These are phyloP conservation scores for Chiloscyllium plagiosum DNA, from an alignment of 2,113 vertebrate species.

Conservation along the genomic window DNA sequence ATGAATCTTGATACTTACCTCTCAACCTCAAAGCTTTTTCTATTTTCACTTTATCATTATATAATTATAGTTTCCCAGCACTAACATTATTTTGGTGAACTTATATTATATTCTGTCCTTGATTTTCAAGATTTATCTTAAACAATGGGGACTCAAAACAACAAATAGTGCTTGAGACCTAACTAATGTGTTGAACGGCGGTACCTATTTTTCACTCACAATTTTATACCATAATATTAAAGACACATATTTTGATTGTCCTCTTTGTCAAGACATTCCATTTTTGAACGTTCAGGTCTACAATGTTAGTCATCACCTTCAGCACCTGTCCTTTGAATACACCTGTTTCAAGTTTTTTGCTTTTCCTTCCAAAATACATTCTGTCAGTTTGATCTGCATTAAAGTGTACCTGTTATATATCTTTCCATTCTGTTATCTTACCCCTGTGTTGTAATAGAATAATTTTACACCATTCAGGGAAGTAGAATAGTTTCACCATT, in stretches of 20 bases:
- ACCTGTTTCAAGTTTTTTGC: background rate
- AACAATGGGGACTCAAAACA: background rate
- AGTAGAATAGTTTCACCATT: background rate
- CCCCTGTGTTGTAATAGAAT: background rate
- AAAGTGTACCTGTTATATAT: background rate
- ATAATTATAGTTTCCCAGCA: background rate
- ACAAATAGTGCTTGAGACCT: background rate
- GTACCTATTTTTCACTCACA: background rate
- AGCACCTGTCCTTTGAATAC: background rate
- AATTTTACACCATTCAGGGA: background rate
- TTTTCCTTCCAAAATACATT: background rate
- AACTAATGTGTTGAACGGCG: background rate
- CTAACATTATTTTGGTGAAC: background rate
- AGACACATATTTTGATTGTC: background rate
- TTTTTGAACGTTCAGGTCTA: background rate
- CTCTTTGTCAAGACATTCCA: background rate
- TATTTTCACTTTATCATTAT: background rate
- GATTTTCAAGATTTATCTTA: background rate
- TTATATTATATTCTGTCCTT: background rate
- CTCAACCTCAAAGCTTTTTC: background rate
- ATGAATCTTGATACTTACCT: background rate
- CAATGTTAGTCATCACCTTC: background rate
- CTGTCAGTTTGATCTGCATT: too few relatives aligned
- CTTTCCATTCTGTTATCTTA: background rate
- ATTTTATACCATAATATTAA: background rate